Conservation (phyloP, 2,888 invertebrate genomes). For the Volucella inanis region DNA sequence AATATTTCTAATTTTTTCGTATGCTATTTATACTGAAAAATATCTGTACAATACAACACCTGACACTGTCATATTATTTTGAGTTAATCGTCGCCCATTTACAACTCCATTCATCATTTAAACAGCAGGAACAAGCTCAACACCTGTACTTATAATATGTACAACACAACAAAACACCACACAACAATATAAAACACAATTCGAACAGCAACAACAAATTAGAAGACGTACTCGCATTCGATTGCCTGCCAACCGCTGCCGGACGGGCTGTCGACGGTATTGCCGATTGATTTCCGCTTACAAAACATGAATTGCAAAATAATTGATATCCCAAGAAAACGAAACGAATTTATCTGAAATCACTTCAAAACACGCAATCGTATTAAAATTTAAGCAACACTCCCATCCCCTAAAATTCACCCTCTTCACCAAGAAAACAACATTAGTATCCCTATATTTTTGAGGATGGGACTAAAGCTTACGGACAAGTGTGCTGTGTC, state of each 20-base stretch:
- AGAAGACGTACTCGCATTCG: not conserved
- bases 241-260: constrained; percentile 8
- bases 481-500: not conserved
- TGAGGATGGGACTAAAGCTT: no score
- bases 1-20: not conserved
- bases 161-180: no score
- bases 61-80: constrained; percentile 18
- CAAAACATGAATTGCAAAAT: constrained; percentile 52
- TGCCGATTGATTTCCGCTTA: constrained; percentile 59
- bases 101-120: constrained; percentile 52
- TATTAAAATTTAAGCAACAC: constrained; percentile 48
- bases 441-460: no score
- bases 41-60: constrained; percentile 40
- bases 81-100: constrained; percentile 53
- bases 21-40: constrained; percentile 28
- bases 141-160: constrained; percentile 48
- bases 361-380: constrained; percentile 59
- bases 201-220: not conserved
- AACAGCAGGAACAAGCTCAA: constrained; percentile 32
- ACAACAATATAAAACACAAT: no score
- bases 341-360: constrained; percentile 62
- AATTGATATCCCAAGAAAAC: constrained; percentile 66
- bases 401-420: not conserved
- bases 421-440: no score
- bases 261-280: constrained; percentile 3